Evolutionary conservation across 2,888 invertebrate genomes (phyloP).

Genomic region (Brachycybe producta): DNA sequence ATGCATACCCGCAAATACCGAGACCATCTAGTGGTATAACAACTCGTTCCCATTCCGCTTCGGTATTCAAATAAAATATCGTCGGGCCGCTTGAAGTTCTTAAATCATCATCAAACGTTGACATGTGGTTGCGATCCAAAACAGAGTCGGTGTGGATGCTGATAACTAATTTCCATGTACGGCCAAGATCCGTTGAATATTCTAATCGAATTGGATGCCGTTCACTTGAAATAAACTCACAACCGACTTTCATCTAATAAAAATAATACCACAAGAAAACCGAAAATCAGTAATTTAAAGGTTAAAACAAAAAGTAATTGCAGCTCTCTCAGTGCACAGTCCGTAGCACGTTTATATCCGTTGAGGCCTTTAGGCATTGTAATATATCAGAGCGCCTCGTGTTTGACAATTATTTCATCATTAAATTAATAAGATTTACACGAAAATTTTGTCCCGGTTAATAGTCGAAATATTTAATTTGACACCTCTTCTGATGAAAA

Average conservation of each 20-base stretch:
- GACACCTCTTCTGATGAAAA: too few species aligned
- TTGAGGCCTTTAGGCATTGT: too few species aligned
- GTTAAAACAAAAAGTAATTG: neutral
- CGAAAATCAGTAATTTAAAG: neutral
- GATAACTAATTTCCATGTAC: slow-evolving; percentile 31
- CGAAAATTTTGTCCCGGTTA: too few species aligned
- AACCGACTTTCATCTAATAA: slow-evolving; percentile 36
- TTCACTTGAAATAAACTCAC: slow-evolving; percentile 29
- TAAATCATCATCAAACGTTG: slow-evolving; percentile 29
- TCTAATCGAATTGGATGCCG: slow-evolving; percentile 33
- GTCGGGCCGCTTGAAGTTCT: slow-evolving; percentile 28
- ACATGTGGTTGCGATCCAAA: slow-evolving; percentile 26
- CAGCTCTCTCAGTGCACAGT: too few species aligned
- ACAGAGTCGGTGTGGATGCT: slow-evolving; percentile 29
- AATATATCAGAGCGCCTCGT: too few species aligned
- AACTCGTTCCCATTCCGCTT: slow-evolving; percentile 32
- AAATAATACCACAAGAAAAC: neutral
- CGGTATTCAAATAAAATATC: slow-evolving; percentile 33
- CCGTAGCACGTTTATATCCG: too few species aligned
- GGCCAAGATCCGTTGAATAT: slow-evolving; percentile 34
- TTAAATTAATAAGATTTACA: too few species aligned
- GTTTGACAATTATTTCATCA: too few species aligned
- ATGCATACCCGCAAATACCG: slow-evolving; percentile 34
- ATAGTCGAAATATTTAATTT: too few species aligned
- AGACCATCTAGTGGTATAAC: slow-evolving; percentile 31